Conservation (phyloP, 1,140 invertebrate genomes). For the Euwallacea fornicatus region DNA sequence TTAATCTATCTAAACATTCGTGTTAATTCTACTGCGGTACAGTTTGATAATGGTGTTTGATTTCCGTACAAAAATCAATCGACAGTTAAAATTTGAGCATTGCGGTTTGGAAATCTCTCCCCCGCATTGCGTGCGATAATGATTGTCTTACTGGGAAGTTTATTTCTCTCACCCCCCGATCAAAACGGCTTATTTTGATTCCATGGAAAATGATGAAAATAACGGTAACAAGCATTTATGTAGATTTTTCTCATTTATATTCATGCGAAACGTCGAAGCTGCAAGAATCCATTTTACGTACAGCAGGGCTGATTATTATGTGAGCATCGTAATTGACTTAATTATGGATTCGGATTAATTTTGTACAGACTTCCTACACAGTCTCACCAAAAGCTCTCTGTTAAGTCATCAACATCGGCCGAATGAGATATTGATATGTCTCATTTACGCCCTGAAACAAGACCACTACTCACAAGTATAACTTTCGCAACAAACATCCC, state of each 20-base stretch:
- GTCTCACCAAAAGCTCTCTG: background rate
- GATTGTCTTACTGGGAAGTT: too few relatives aligned
- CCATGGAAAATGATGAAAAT: slow-evolving; percentile 24
- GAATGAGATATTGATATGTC: background rate
- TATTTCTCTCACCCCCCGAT: background rate
- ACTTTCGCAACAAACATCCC: too few relatives aligned
- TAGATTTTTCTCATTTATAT: slow-evolving; percentile 29
- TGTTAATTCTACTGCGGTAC: too few relatives aligned
- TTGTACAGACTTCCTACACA: too few relatives aligned
- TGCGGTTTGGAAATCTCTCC: too few relatives aligned
- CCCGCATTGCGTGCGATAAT: too few relatives aligned
- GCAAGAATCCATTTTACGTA: slow-evolving; percentile 11
- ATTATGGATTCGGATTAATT: background rate
- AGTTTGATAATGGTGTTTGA: too few relatives aligned
- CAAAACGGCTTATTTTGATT: slow-evolving; percentile 7
- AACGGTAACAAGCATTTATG: slow-evolving; percentile 31
- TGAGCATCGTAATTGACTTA: background rate
- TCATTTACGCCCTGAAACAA: background rate
- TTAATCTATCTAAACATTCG: too few relatives aligned
- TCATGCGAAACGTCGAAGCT: slow-evolving; percentile 21
- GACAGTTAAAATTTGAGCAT: too few relatives aligned
- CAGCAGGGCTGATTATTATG: background rate
- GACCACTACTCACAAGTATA: background rate
- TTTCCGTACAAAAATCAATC: too few relatives aligned
- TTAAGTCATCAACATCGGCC: background rate